Evolutionary conservation across 1,140 invertebrate genomes (phyloP), one percentile per base, ranked within the genome.

Genomic region (Amyelois transitella): DNA sequence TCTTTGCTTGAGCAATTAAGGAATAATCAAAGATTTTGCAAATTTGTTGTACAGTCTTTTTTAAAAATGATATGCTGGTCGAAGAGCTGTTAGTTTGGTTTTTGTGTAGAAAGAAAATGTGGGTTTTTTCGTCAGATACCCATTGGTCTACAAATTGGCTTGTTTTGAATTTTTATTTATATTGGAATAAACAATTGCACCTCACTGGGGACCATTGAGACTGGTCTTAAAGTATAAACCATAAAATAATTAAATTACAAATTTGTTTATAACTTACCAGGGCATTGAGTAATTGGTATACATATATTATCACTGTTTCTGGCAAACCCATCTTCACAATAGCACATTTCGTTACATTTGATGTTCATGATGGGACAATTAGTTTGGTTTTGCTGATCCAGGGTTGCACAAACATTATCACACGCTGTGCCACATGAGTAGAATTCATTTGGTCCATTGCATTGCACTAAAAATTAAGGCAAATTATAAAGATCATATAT

Each of bases 401-500:
- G 51, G 12, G 81, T 90, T 7, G 66, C 67, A 51, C 90, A 91
- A 18, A 79, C 80, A 21, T 86, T 90, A 58, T 90, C 89, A 64
- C 90, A 91, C n/a, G 73, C 81, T 54, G 77, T 68, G 6, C 90
- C 90, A 52, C 90, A 91, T 0, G 69, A 51, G 45, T 72, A 86
- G 52, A 73, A 82, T 50, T 86, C 81, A 60, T 91, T 50, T 0
- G 64, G 49, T n/a, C 75, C 72, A 6, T 32, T 49, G 25, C 75
- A 81, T 66, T 63, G 64, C 17, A 48, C 74, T 79, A 43, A 3
- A 69, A 64, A 0, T 7, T 8, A 14, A 49, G 19, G 32, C 7
- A 43, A 24, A 7, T 12, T 3, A 3, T 28, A n/a, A n/a, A n/a
- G n/a, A n/a, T n/a, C n/a, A n/a, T n/a, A n/a, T n/a, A n/a, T n/a